A percentile compares a stretch with the other conserved stretches of the same genome.
Evolutionary conservation across 1,140 invertebrate species (phyloP).

Genomic region (Halictus rubicundus): DNA sequence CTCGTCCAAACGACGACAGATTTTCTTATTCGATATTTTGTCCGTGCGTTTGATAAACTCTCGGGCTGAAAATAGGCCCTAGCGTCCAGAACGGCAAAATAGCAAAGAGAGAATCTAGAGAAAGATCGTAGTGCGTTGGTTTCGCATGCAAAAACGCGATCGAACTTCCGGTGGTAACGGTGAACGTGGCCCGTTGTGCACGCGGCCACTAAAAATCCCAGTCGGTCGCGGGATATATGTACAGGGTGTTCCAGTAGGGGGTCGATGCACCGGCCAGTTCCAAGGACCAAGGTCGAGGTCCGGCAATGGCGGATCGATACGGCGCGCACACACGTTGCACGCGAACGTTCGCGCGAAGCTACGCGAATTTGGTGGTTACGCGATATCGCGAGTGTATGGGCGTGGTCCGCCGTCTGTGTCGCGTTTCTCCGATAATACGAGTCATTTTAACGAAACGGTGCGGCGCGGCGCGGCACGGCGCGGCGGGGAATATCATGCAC

Average conservation of each 20-base stretch:
- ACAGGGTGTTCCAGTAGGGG: conserved; percentile 50
- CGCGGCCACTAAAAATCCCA: too few relatives aligned
- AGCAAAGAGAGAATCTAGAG: too few relatives aligned
- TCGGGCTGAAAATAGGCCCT: too few relatives aligned
- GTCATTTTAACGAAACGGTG: neutral
- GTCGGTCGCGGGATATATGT: neutral
- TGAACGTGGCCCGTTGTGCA: neutral
- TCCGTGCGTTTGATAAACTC: too few relatives aligned
- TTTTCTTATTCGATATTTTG: too few relatives aligned
- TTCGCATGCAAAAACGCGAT: neutral
- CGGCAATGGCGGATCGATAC: conserved; percentile 71
- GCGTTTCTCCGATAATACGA: neutral
- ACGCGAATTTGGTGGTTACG: conserved; percentile 1
- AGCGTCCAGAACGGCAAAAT: too few relatives aligned
- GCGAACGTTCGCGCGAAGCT: conserved; percentile 40
- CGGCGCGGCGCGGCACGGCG: neutral
- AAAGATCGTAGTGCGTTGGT: neutral
- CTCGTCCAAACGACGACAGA: too few relatives aligned
- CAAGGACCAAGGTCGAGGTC: conserved; percentile 78
- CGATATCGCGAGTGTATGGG: conserved; percentile 47
- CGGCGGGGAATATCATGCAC: neutral
- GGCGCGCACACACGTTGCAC: neutral
- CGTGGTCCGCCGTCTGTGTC: conserved; percentile 40
- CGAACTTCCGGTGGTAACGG: conserved; percentile 2
- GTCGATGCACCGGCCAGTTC: conserved; percentile 54